phyloP scores from a whole-genome alignment of 2,888 invertebrate genomes.

The Chirona hameri region DNA sequence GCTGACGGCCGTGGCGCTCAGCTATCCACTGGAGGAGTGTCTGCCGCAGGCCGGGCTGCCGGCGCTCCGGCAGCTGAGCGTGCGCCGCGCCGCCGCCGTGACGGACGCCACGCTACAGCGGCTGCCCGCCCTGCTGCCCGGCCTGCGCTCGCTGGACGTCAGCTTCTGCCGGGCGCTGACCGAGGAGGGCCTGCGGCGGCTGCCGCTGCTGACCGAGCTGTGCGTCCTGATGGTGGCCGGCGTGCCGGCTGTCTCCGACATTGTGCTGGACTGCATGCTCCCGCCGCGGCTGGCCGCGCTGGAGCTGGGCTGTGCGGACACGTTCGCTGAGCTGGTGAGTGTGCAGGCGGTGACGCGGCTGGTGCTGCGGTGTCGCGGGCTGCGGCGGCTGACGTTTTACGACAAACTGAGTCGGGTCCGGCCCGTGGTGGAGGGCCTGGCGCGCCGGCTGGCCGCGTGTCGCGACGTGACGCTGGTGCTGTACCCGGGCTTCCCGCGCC shows the following conservation, averaged over 20 bases:
- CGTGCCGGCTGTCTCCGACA: neutral
- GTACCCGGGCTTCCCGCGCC: too few relatives aligned
- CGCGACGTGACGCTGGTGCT: too few relatives aligned
- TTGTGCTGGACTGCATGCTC: neutral
- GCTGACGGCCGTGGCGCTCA: neutral
- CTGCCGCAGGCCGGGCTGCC: neutral
- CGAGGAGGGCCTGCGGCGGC: neutral
- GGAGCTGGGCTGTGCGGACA: neutral
- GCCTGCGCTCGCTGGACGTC: neutral
- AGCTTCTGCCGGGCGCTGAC: neutral
- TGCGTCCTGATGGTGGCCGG: neutral
- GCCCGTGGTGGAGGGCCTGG: too few relatives aligned
- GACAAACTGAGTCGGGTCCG: too few relatives aligned
- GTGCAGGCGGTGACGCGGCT: too few relatives aligned
- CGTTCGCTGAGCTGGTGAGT: too few relatives aligned
- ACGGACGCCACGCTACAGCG: neutral
- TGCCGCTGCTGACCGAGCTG: neutral
- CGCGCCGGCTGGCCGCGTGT: too few relatives aligned
- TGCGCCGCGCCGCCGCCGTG: neutral
- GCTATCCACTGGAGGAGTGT: neutral
- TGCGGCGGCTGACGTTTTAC: too few relatives aligned
- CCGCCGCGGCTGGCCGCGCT: neutral
- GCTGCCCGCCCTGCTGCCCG: neutral
- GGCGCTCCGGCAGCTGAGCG: neutral
- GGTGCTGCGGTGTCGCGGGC: too few relatives aligned